These are phyloP conservation scores for Griposia aprilina DNA, from an alignment of 2,888 invertebrate genomes.

Conservation along the genomic window DNA sequence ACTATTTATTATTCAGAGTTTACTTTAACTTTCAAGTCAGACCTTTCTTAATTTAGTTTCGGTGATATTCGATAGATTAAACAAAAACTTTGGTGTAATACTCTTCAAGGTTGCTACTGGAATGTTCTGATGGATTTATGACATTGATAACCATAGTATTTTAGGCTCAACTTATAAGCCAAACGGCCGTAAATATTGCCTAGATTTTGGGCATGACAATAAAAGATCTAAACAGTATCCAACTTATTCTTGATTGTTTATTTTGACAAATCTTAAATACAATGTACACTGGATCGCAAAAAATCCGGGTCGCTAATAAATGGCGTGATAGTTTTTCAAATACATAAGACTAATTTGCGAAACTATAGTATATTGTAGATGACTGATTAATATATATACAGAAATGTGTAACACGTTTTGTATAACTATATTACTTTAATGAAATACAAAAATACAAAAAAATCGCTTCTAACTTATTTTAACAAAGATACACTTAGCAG, in stretches of 20 bases:
- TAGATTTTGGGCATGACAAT: neutral
- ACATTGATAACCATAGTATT: neutral
- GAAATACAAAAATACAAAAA: too few species aligned
- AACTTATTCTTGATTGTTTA: neutral
- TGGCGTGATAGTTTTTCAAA: too few species aligned
- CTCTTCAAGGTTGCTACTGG: neutral
- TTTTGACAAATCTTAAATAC: neutral
- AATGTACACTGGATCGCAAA: too few species aligned
- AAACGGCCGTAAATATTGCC: neutral
- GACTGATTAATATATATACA: too few species aligned
- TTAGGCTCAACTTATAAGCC: neutral
- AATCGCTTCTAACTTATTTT: too few species aligned
- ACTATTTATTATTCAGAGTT: slow-evolving; percentile 34
- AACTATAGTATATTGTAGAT: too few species aligned
- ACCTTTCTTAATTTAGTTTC: neutral
- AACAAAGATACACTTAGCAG: too few species aligned
- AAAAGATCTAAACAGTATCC: neutral
- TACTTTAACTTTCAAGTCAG: neutral
- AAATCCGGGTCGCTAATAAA: too few species aligned
- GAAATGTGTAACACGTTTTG: too few species aligned
- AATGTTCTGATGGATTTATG: neutral
- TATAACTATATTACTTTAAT: too few species aligned
- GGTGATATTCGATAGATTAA: neutral
- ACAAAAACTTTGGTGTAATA: neutral
- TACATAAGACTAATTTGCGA: too few species aligned